phyloP scores from a whole-genome alignment of 2,113 vertebrate species.

The Hypomesus transpacificus region DNA sequence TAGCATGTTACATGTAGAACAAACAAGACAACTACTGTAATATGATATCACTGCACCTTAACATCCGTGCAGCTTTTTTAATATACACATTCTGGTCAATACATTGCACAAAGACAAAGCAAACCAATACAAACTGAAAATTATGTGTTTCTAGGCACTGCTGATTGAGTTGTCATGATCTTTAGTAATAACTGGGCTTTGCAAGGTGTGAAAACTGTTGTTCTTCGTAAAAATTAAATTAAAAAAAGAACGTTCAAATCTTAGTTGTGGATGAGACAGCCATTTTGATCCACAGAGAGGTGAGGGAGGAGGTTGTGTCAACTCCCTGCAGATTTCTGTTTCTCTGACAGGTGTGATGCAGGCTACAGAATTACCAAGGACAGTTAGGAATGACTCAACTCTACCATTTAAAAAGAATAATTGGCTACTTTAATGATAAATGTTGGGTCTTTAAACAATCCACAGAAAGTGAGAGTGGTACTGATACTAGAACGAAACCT shows the following conservation, averaged over 20 bases:
- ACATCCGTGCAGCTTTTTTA: no score
- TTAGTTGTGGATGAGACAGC: not conserved
- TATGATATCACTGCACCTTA: no score
- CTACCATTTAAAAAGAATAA: conserved; percentile 7
- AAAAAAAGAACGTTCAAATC: not conserved
- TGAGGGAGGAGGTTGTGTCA: not conserved
- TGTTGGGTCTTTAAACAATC: not conserved
- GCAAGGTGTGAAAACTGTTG: not conserved
- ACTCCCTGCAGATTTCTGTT: not conserved
- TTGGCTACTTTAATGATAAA: not conserved
- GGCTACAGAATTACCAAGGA: conserved; percentile 9
- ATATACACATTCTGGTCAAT: no score
- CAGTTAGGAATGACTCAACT: conserved; percentile 1
- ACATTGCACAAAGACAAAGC: no score
- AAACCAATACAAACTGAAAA: no score
- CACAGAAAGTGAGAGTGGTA: no score
- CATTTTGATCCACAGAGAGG: not conserved
- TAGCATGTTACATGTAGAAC: no score
- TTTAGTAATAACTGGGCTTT: no score
- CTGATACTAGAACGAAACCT: no score
- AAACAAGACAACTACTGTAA: no score
- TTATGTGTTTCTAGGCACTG: no score
- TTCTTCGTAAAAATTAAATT: not conserved
- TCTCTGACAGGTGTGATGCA: conserved; percentile 3
- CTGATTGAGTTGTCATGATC: no score